Evolutionary conservation across 2,113 vertebrate species (phyloP).

Genomic region (Pyxicephalus adspersus): DNA sequence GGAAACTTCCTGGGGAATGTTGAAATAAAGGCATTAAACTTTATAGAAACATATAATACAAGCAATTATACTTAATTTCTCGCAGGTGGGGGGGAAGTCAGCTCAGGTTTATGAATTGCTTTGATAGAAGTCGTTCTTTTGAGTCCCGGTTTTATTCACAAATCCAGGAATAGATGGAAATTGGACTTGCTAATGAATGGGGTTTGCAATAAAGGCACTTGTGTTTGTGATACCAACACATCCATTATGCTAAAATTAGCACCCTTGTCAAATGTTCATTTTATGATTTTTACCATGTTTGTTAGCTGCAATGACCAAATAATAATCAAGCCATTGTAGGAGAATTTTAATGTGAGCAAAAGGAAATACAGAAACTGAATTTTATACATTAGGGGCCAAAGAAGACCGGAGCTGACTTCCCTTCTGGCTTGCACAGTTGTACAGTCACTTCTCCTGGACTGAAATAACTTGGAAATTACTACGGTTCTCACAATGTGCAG

Average conservation of each 20-base stretch:
- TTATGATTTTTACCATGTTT: no score
- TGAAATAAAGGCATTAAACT: constrained; percentile 5
- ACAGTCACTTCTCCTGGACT: no score
- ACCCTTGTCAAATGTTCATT: no score
- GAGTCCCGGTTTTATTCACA: background rate
- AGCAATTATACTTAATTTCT: constrained; percentile 45
- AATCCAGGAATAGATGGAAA: constrained; percentile 1
- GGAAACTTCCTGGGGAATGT: constrained; percentile 25
- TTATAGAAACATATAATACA: constrained; percentile 43
- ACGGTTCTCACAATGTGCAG: no score
- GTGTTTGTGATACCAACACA: background rate
- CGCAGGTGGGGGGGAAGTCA: background rate
- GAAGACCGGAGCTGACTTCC: no score
- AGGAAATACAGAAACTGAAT: no score
- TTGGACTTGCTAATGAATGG: constrained; percentile 10
- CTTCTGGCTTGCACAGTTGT: no score
- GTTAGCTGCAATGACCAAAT: no score
- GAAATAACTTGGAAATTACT: no score
- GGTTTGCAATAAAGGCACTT: background rate
- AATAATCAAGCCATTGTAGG: no score
- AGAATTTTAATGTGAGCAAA: no score
- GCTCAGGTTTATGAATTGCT: background rate
- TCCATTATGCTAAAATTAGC: background rate
- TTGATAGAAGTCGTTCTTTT: background rate
- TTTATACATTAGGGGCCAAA: no score